Evolutionary conservation across 30 jellyfish, hydroid and myxozoan genomes (phyloP).

Genomic region (Morbakka virulenta): DNA sequence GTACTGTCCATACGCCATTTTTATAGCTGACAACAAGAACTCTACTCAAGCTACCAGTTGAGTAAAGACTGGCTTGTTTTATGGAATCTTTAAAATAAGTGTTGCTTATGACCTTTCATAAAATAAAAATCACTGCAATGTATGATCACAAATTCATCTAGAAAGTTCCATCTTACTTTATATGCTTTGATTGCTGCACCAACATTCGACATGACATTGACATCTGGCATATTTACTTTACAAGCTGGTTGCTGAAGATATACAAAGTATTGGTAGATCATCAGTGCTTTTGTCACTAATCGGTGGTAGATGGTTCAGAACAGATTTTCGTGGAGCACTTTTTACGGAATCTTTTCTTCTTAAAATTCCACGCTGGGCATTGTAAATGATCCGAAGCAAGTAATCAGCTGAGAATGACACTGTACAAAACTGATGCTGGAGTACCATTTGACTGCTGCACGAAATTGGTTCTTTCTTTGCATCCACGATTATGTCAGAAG

Average conservation of each 20-base stretch:
- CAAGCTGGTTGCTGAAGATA: constrained; percentile 5
- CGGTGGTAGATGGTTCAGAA: constrained; percentile 24
- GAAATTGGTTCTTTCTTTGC: constrained; percentile 2
- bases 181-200: neutral
- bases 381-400: constrained; percentile 21
- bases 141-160: no score
- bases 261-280: constrained; percentile 2
- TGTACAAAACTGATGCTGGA: neutral
- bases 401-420: neutral
- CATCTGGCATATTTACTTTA: constrained; percentile 23
- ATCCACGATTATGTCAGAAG: constrained; percentile 8
- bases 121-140: no score
- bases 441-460: neutral
- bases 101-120: no score
- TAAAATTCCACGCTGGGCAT: constrained; percentile 7
- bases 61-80: neutral
- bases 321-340: constrained; percentile 1
- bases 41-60: constrained; percentile 1
- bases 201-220: neutral
- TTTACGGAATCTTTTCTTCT: constrained; percentile 10
- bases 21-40: neutral
- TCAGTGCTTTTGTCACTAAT: neutral
- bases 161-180: neutral
- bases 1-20: constrained; percentile 12
- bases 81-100: neutral